Conservation (phyloP, 2,888 invertebrate species). For the Galerucella calmariensis region DNA sequence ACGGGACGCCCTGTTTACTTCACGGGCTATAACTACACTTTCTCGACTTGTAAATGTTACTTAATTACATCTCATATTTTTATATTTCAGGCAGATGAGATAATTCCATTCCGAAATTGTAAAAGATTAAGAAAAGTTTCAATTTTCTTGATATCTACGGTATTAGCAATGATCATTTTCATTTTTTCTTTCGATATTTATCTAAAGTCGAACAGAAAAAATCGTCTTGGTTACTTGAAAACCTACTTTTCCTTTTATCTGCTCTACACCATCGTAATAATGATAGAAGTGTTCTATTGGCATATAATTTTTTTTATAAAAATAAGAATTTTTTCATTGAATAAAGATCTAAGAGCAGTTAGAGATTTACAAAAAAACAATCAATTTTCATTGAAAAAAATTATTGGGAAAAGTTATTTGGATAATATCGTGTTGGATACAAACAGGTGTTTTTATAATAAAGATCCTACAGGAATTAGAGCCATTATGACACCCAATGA, state of each 20-base stretch:
- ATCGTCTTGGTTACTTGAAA: conserved; percentile 63
- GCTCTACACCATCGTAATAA: conserved; percentile 70
- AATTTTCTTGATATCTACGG: conserved; percentile 35
- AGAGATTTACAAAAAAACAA: conserved; percentile 9
- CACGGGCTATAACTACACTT: too few relatives aligned
- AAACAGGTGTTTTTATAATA: neutral
- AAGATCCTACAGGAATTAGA: neutral
- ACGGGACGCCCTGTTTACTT: too few relatives aligned
- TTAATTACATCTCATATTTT: too few relatives aligned
- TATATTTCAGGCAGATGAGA: conserved; percentile 46
- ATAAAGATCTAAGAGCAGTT: conserved; percentile 23
- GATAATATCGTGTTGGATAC: neutral
- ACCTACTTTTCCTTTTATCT: conserved; percentile 72
- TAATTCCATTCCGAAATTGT: conserved; percentile 42
- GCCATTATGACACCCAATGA: neutral
- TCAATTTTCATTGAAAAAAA: conserved; percentile 18
- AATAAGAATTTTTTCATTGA: conserved; percentile 63
- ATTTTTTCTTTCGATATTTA: conserved; percentile 46
- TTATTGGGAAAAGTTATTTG: conserved; percentile 1
- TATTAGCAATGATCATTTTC: conserved; percentile 24
- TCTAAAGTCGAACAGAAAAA: conserved; percentile 9
- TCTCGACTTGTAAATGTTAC: too few relatives aligned
- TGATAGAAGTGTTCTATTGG: conserved; percentile 72
- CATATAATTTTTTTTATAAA: conserved; percentile 70
- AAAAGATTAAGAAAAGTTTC: conserved; percentile 39